Evolutionary conservation across 2,888 invertebrate species (phyloP).

Genomic region (Melipona beecheii): DNA sequence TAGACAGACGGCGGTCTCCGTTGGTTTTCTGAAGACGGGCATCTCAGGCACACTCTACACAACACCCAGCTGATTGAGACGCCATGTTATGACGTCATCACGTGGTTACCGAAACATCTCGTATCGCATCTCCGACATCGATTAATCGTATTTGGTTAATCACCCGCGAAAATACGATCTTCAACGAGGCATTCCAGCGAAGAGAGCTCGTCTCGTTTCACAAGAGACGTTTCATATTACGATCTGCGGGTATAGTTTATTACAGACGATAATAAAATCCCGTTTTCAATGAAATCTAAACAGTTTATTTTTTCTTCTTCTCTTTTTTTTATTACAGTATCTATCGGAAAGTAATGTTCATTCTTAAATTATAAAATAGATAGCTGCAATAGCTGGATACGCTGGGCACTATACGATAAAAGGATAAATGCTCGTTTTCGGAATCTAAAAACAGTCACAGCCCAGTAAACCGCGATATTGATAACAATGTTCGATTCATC

Average conservation of each 20-base stretch:
- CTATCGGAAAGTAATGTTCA: constrained; percentile 16
- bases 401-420: constrained; percentile 9
- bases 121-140: constrained; percentile 56
- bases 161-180: constrained; percentile 48
- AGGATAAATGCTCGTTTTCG: constrained; percentile 45
- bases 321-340: constrained; percentile 19
- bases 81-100: constrained; percentile 83
- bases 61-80: constrained; percentile 83
- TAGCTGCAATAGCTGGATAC: not conserved
- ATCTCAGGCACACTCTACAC: constrained; percentile 83
- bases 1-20: constrained; percentile 79
- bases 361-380: constrained; percentile 31
- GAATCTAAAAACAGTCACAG: constrained; percentile 53
- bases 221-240: not conserved
- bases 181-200: not conserved
- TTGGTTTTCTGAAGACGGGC: constrained; percentile 79
- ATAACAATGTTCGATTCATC: constrained; percentile 8
- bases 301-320: constrained; percentile 19
- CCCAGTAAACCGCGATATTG: constrained; percentile 26
- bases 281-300: constrained; percentile 12
- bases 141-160: constrained; percentile 40
- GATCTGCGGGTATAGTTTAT: too few relatives aligned
- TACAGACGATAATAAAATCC: not conserved
- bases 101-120: constrained; percentile 64
- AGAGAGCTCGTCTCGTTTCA: too few relatives aligned